Percentiles rank a stretch among this genome's conserved stretches.
Conservation (phyloP, 2,113 vertebrate species). For the Psophia crepitans region DNA sequence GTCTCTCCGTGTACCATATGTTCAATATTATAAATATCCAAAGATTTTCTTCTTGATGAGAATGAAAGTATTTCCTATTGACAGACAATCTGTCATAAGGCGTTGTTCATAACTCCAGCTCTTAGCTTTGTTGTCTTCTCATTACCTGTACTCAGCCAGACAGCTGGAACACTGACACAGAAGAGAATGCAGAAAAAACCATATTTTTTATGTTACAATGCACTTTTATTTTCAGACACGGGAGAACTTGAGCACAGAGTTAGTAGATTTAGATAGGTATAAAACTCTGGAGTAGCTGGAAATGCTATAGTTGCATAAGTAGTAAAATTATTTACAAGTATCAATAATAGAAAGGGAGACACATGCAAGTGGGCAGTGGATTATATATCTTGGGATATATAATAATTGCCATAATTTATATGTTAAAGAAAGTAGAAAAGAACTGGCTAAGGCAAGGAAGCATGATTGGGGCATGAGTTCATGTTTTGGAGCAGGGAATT, state of each 20-base stretch:
- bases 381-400: not conserved
- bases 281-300: not conserved
- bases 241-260: not conserved
- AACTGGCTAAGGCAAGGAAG: not conserved
- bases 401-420: not conserved
- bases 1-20: not conserved
- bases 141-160: not conserved
- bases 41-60: not conserved
- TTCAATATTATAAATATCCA: not conserved
- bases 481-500: not conserved
- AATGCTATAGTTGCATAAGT: not conserved
- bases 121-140: not conserved
- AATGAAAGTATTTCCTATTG: not conserved
- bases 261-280: not conserved
- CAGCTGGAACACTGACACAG: not conserved
- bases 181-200: not conserved
- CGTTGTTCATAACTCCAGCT: not conserved
- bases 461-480: not conserved
- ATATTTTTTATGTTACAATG: not conserved
- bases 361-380: not conserved
- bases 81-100: not conserved
- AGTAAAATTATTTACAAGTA: not conserved
- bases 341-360: not conserved
- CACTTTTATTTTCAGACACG: not conserved
- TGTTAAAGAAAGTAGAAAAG: not conserved